A percentile compares a stretch with the other conserved stretches of the same genome.
Evolutionary conservation across 2,888 invertebrate genomes (phyloP).

Genomic region (Campopleginae sp.): DNA sequence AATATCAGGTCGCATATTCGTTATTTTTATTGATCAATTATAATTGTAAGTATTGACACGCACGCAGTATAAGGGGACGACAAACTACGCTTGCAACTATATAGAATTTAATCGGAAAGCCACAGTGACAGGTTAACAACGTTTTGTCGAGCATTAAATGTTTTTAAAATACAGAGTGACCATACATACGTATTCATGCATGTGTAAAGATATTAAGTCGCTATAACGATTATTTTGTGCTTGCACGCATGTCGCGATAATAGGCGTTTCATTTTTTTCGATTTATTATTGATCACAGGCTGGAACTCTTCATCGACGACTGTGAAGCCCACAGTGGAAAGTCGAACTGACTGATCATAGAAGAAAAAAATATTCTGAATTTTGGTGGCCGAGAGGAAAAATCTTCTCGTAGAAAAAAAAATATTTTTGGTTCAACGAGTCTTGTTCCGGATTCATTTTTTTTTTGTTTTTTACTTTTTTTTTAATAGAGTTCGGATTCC

Average conservation of each 20-base stretch:
- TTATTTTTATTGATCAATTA: slow-evolving; percentile 24
- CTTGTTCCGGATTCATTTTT: background rate
- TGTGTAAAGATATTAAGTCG: slow-evolving; percentile 16
- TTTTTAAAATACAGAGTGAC: slow-evolving; percentile 28
- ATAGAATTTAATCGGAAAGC: slow-evolving; percentile 30
- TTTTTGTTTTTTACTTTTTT: slow-evolving; percentile 1
- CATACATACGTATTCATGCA: slow-evolving; percentile 21
- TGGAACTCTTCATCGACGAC: slow-evolving; percentile 25
- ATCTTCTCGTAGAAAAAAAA: background rate
- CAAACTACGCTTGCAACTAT: slow-evolving; percentile 20
- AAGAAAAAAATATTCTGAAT: background rate
- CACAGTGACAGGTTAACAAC: slow-evolving; percentile 20
- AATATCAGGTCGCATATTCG: slow-evolving; percentile 4
- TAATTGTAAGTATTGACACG: slow-evolving; percentile 31
- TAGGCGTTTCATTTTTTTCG: slow-evolving; percentile 14
- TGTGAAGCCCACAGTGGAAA: slow-evolving; percentile 26
- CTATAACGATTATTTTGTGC: slow-evolving; percentile 63
- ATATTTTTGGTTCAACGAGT: background rate
- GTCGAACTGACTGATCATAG: slow-evolving; percentile 11
- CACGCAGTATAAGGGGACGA: slow-evolving; percentile 4
- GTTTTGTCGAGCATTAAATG: background rate
- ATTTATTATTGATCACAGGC: slow-evolving; percentile 24
- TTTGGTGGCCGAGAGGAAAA: background rate
- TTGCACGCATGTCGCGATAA: slow-evolving; percentile 40
- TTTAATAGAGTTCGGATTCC: background rate